phyloP scores from a whole-genome alignment of 1,140 invertebrate genomes.

The Trachelipus rathkii region DNA sequence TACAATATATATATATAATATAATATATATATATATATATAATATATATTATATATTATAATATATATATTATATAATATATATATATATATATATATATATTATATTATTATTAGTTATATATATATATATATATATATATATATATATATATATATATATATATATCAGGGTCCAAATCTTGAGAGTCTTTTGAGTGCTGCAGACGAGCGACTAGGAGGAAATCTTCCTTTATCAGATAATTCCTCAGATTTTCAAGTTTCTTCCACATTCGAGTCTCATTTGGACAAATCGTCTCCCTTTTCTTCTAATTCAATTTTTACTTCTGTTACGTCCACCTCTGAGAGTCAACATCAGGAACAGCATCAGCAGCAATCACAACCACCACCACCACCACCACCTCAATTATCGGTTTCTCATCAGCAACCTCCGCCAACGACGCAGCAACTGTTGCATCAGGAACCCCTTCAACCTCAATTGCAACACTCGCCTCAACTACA shows the following conservation, averaged over 20 bases:
- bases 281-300: neutral
- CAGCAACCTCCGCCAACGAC: constrained; percentile 13
- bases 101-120: no score
- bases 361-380: constrained; percentile 3
- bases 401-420: neutral
- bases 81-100: no score
- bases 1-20: no score
- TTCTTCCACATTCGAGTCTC: neutral
- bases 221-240: constrained; percentile 4
- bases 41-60: no score
- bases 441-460: neutral
- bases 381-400: neutral
- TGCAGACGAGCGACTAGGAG: neutral
- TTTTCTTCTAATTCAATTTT: neutral
- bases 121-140: no score
- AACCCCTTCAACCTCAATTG: neutral
- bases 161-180: neutral
- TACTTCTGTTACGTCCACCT: neutral
- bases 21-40: no score
- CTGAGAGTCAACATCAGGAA: constrained; percentile 14
- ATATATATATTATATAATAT: no score
- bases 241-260: constrained; percentile 4
- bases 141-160: no score
- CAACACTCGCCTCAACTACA: neutral
- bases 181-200: neutral